Evolutionary conservation across 2,888 invertebrate genomes (phyloP).

Genomic region (Cybosia mesomella): DNA sequence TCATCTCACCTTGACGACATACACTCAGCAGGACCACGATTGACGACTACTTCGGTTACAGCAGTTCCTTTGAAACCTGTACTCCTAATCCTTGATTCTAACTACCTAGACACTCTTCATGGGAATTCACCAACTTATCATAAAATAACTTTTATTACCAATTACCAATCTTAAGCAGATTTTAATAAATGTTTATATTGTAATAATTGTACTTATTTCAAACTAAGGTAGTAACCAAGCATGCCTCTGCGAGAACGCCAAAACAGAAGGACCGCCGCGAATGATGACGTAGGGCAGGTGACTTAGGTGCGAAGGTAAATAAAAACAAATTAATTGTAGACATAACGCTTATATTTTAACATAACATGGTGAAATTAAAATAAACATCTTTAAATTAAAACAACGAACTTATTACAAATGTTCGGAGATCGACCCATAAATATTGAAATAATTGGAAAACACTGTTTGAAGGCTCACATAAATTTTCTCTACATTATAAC

Average conservation of each 20-base stretch:
- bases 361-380: conserved; percentile 84
- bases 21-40: conserved; percentile 81
- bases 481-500: background rate
- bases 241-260: background rate
- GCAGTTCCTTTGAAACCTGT: conserved; percentile 82
- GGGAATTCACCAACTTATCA: conserved; percentile 73
- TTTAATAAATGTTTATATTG: conserved; percentile 9
- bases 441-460: conserved; percentile 1
- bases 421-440: conserved; percentile 55
- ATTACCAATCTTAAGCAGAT: conserved; percentile 23
- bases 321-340: conserved; percentile 68
- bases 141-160: conserved; percentile 66
- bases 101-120: conserved; percentile 87
- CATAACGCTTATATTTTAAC: conserved; percentile 85
- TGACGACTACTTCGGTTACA: conserved; percentile 86
- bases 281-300: background rate
- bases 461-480: background rate
- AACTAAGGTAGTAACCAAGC: conserved; percentile 16
- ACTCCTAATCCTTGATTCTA: conserved; percentile 88
- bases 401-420: conserved; percentile 80
- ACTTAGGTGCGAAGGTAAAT: conserved; percentile 21
- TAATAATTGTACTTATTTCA: background rate
- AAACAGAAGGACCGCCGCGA: background rate
- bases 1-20: conserved; percentile 78
- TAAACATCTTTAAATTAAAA: conserved; percentile 86